Evolutionary conservation across 1,140 invertebrate species (phyloP).

Genomic region (Caenorhabditis remanei): DNA sequence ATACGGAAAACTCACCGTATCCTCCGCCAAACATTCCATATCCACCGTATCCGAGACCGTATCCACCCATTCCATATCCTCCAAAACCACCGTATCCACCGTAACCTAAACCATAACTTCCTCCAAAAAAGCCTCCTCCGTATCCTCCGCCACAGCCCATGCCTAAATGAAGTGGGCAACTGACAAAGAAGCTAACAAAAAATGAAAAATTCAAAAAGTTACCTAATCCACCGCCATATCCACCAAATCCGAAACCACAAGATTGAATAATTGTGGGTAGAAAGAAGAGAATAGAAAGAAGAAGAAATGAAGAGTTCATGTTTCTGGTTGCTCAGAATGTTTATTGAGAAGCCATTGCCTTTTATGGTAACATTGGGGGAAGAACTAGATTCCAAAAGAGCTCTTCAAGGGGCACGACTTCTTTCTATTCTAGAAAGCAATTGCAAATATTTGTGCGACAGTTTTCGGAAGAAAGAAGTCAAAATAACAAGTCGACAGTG

Average conservation of each 20-base stretch:
- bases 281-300: conserved; percentile 2
- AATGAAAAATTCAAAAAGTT: background rate
- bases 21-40: conserved; percentile 39
- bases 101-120: conserved; percentile 55
- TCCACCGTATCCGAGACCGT: conserved; percentile 47
- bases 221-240: conserved; percentile 40
- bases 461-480: conserved; percentile 9
- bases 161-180: conserved; percentile 38
- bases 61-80: conserved; percentile 44
- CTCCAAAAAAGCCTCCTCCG: conserved; percentile 43
- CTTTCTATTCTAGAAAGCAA: conserved; percentile 28
- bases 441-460: conserved; percentile 27
- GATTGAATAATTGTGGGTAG: conserved; percentile 7
- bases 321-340: background rate
- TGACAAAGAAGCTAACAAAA: conserved; percentile 19
- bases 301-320: background rate
- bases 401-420: conserved; percentile 43
- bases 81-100: conserved; percentile 40
- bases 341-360: background rate
- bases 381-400: conserved; percentile 37
- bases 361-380: conserved; percentile 12
- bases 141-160: conserved; percentile 48
- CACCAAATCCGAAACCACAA: conserved; percentile 47
- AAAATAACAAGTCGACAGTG: conserved; percentile 46
- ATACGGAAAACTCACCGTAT: background rate